These are phyloP conservation scores for Ephydatia muelleri DNA, from an alignment of 37 sponge, comb jelly and placozoan species.

Conservation along the genomic window DNA sequence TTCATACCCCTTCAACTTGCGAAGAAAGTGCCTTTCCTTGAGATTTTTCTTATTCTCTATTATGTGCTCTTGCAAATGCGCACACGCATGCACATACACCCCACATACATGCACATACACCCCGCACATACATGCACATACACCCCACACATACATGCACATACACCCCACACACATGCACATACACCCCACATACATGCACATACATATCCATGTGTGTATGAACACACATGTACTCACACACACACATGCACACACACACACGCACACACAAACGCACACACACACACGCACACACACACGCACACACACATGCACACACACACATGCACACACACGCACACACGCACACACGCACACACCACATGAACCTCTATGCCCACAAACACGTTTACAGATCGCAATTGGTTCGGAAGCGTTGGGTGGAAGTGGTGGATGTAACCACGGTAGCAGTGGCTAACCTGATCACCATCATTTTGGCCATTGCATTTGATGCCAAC, in stretches of 20 bases:
- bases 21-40: no score
- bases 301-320: background rate
- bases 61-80: background rate
- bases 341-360: background rate
- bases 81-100: no score
- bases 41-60: no score
- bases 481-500: background rate
- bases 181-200: no score
- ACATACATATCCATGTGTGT: background rate
- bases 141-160: background rate
- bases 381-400: background rate
- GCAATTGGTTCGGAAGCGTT: background rate
- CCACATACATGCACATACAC: background rate
- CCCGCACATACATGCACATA: background rate
- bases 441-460: constrained; percentile 18
- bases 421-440: constrained; percentile 64
- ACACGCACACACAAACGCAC: background rate
- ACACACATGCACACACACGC: background rate
- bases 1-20: no score
- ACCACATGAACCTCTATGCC: background rate
- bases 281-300: background rate
- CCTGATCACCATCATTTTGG: constrained; percentile 28
- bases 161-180: background rate
- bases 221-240: background rate
- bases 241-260: background rate